A percentile compares a stretch with the other conserved stretches of the same genome.
Conservation (phyloP, 2,113 vertebrate genomes). For the Patagioenas fasciata region DNA sequence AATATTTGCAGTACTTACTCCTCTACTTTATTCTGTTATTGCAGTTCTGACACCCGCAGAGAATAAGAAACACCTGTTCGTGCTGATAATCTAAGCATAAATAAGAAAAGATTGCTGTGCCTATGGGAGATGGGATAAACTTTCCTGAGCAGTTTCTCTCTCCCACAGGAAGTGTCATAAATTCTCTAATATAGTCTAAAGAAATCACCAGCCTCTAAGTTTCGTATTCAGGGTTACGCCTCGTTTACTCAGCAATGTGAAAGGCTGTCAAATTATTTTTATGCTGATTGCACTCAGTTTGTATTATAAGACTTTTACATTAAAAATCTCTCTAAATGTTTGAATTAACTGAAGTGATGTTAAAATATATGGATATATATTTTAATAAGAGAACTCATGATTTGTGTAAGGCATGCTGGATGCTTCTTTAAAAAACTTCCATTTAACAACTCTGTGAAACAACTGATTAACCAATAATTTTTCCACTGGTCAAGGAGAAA, state of each 20-base stretch:
- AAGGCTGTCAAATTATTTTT: slow-evolving; percentile 57
- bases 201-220: slow-evolving; percentile 20
- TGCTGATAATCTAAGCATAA: not conserved
- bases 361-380: not conserved
- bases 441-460: not conserved
- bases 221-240: not conserved
- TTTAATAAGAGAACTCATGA: not conserved
- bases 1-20: not conserved
- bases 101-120: not conserved
- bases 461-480: not conserved
- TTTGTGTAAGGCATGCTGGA: not conserved
- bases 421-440: not conserved
- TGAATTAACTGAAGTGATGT: not conserved
- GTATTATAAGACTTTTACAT: not conserved
- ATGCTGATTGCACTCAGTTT: slow-evolving; percentile 20
- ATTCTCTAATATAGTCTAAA: slow-evolving; percentile 19
- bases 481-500: not conserved
- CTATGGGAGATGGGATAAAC: not conserved
- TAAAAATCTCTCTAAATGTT: not conserved
- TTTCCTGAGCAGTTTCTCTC: not conserved
- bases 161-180: slow-evolving; percentile 39
- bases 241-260: slow-evolving; percentile 36
- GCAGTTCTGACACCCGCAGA: not conserved
- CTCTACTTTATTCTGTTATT: not conserved
- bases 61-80: not conserved